Conservation (phyloP, 2,888 invertebrate species). For the Aelia acuminata region DNA sequence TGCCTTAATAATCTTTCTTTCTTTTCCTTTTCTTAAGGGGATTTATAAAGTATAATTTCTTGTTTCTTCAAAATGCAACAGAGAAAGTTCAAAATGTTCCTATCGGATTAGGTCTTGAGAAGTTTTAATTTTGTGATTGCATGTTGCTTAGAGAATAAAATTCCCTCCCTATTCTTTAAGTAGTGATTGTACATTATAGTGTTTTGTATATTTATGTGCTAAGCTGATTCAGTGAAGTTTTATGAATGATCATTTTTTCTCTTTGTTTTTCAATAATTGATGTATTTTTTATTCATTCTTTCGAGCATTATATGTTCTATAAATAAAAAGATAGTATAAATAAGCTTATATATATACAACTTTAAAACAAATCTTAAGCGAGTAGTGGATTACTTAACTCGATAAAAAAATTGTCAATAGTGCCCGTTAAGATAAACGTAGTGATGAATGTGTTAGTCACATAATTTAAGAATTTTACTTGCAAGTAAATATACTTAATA, state of each 20-base stretch:
- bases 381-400: not conserved
- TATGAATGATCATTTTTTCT: constrained; percentile 9
- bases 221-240: constrained; percentile 5
- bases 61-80: not conserved
- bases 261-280: constrained; percentile 1
- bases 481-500: not conserved
- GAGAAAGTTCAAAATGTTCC: constrained; percentile 42
- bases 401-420: constrained; percentile 27
- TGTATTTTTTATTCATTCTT: not conserved
- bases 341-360: not conserved
- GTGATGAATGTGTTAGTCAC: not conserved
- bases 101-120: constrained; percentile 25
- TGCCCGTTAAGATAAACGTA: not conserved
- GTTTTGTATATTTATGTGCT: constrained; percentile 30
- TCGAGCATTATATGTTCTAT: not conserved
- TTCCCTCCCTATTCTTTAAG: constrained; percentile 35
- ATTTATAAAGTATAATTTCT: not conserved
- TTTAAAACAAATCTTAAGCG: not conserved
- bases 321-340: not conserved
- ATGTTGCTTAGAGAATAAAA: constrained; percentile 30
- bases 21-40: constrained; percentile 18
- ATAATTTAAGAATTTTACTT: not conserved
- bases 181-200: constrained; percentile 41
- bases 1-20: too few species aligned
- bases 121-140: constrained; percentile 42